Conservation (phyloP, 2,888 invertebrate genomes). For the Trachelus iudaicus region DNA sequence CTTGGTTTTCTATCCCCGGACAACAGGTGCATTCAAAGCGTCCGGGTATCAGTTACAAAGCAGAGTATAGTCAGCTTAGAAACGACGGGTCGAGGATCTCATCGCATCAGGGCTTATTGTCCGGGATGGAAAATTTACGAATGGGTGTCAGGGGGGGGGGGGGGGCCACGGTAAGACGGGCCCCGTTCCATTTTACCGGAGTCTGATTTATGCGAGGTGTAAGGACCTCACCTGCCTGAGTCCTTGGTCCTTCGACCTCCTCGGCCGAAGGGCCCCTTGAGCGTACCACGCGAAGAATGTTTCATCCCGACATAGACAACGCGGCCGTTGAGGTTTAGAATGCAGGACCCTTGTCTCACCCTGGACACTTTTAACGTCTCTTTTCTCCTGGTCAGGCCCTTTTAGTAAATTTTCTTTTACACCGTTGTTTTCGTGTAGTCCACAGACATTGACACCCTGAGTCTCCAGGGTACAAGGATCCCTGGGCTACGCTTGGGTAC, state of each 20-base stretch:
- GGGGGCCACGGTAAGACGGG: not conserved
- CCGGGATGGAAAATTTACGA: slow-evolving; percentile 41
- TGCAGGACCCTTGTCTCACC: slow-evolving; percentile 8
- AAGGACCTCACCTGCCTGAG: slow-evolving; percentile 20
- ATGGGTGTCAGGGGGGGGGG: slow-evolving; percentile 16
- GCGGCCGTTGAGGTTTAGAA: slow-evolving; percentile 5
- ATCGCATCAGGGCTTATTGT: slow-evolving; percentile 34
- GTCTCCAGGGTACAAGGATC: not conserved
- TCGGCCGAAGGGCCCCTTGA: not conserved
- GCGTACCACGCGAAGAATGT: slow-evolving; percentile 6
- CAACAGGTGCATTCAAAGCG: slow-evolving; percentile 25
- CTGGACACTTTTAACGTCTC: slow-evolving; percentile 4
- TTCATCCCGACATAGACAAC: not conserved
- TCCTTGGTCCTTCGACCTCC: slow-evolving; percentile 6
- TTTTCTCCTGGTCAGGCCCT: not conserved
- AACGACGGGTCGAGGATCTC: slow-evolving; percentile 8
- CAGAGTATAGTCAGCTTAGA: slow-evolving; percentile 20
- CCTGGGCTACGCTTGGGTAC: not conserved
- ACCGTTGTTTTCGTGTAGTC: not conserved
- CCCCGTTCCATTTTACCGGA: slow-evolving; percentile 26
- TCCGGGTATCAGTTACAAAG: slow-evolving; percentile 47
- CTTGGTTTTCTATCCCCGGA: not conserved
- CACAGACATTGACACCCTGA: not conserved
- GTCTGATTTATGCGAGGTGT: slow-evolving; percentile 45
- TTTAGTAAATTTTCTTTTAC: not conserved